Evolutionary conservation across 2,888 invertebrate genomes (phyloP).

Genomic region (Xestia rhomboidea): DNA sequence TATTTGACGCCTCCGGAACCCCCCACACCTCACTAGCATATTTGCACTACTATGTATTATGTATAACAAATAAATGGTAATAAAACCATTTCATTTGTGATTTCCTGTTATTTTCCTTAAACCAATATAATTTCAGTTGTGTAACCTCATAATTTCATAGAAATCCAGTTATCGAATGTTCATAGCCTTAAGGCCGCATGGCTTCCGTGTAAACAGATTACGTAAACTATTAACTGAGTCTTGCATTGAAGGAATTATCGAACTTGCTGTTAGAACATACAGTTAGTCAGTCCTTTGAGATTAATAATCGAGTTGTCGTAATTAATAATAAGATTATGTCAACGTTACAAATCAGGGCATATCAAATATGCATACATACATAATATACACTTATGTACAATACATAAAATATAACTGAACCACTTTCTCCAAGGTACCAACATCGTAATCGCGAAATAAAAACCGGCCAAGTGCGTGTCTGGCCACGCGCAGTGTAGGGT

Average conservation of each 20-base stretch:
- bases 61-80: neutral
- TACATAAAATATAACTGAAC: no score
- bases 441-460: no score
- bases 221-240: conserved; percentile 16
- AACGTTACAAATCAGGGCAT: no score
- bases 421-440: no score
- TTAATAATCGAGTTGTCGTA: conserved; percentile 7
- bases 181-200: no score
- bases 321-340: neutral
- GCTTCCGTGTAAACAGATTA: conserved; percentile 12
- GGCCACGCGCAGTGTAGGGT: no score
- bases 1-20: no score
- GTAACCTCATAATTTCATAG: neutral
- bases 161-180: neutral
- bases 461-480: no score
- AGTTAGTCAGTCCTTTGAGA: conserved; percentile 12
- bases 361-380: no score
- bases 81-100: neutral
- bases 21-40: no score
- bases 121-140: neutral
- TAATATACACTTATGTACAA: no score
- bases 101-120: neutral
- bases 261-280: conserved; percentile 1
- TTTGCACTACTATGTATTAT: neutral
- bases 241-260: conserved; percentile 6